These are phyloP conservation scores for Cyphomyrmex costatus DNA, from an alignment of 1,140 invertebrate genomes.

Conservation along the genomic window DNA sequence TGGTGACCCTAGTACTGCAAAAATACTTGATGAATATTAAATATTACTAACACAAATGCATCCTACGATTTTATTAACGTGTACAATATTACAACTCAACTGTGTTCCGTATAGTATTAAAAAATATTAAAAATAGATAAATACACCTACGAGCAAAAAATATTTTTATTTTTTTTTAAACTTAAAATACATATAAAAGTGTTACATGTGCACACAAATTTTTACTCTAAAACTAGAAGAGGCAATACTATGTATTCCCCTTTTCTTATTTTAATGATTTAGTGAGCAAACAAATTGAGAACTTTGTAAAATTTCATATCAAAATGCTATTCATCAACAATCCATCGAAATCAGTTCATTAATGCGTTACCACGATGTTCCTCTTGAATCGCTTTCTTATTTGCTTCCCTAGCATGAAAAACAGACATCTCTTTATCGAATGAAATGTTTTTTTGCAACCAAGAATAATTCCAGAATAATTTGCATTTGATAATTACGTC, in stretches of 20 bases:
- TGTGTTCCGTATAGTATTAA: background rate
- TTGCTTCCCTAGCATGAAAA: background rate
- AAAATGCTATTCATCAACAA: constrained; percentile 18
- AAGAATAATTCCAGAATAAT: constrained; percentile 29
- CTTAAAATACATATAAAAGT: background rate
- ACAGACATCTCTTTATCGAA: background rate
- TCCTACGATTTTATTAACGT: background rate
- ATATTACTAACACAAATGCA: background rate
- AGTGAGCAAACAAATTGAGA: constrained; percentile 10
- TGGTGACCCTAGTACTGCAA: background rate
- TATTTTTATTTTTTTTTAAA: background rate
- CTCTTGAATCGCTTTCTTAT: constrained; percentile 19
- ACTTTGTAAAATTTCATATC: constrained; percentile 9
- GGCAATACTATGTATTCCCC: background rate
- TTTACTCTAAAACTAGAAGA: background rate
- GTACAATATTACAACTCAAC: background rate
- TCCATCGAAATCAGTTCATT: constrained; percentile 17
- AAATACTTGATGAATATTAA: constrained; percentile 33
- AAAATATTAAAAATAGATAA: background rate
- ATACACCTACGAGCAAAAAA: background rate
- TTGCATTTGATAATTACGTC: constrained; percentile 39
- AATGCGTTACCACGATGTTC: constrained; percentile 39
- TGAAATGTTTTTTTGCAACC: background rate
- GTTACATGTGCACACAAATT: background rate
- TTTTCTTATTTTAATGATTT: background rate